Percentiles rank a stretch among this genome's conserved stretches.
phyloP scores from a whole-genome alignment of 2,113 vertebrate species.

The Seriola quinqueradiata region DNA sequence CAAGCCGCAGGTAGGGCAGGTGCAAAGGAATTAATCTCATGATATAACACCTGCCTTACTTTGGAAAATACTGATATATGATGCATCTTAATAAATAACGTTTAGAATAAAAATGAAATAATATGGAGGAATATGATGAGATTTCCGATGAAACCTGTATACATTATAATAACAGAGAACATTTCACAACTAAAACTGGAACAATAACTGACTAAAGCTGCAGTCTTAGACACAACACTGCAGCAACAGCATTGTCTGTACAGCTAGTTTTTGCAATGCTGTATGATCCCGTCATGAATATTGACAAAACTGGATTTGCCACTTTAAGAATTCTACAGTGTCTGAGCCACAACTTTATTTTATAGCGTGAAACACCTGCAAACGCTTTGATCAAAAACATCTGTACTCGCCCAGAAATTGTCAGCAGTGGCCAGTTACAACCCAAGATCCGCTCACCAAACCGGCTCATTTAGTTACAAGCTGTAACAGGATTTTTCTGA shows the following conservation, averaged over 20 bases:
- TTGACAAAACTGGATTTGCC: conserved; percentile 1
- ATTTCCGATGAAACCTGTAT: background rate
- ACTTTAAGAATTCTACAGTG: background rate
- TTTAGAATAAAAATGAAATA: background rate
- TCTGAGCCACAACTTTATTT: background rate
- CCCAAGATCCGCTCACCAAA: background rate
- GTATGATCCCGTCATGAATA: background rate
- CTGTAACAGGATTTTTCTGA: background rate
- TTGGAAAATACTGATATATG: background rate
- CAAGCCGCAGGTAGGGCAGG: background rate
- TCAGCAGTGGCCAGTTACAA: background rate
- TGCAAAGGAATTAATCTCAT: background rate
- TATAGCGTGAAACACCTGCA: background rate
- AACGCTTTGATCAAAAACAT: conserved; percentile 1
- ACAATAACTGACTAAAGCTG: background rate
- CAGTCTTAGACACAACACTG: background rate
- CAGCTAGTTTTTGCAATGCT: background rate
- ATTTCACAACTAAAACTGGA: conserved; percentile 1
- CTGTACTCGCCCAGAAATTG: background rate
- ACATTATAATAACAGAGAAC: background rate
- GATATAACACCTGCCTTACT: background rate
- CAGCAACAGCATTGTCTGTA: background rate
- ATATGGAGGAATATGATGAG: background rate
- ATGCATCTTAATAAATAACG: background rate
- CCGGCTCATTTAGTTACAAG: background rate